These are phyloP conservation scores for Tigriopus japonicus DNA, from an alignment of 1,140 invertebrate species.

Conservation along the genomic window DNA sequence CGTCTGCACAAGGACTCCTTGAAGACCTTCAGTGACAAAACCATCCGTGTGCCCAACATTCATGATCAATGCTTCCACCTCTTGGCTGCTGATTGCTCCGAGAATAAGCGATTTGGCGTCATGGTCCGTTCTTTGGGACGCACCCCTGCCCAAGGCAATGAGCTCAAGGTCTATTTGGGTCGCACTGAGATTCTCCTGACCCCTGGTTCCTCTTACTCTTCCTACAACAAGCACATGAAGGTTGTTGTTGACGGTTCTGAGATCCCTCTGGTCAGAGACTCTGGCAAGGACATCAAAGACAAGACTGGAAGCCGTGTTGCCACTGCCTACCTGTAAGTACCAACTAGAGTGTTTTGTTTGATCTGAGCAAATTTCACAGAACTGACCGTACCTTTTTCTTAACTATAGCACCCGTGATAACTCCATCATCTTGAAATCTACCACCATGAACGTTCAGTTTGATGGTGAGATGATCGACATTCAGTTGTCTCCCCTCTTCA, in stretches of 20 bases:
- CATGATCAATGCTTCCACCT: constrained; percentile 13
- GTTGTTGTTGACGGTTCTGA: not conserved
- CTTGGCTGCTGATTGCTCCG: constrained; percentile 9
- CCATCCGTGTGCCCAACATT: not conserved
- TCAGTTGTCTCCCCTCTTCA: not conserved
- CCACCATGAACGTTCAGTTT: not conserved
- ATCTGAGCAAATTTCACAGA: not conserved
- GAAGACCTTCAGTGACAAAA: not conserved
- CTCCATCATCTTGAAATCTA: not conserved
- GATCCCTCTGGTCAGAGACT: not conserved
- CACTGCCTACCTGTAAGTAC: too few species aligned
- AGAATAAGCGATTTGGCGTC: not conserved
- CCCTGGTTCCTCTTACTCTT: not conserved
- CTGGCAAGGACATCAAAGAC: too few species aligned
- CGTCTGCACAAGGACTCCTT: not conserved
- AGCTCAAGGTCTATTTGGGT: not conserved
- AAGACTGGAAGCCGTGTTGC: too few species aligned
- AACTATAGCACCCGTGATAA: not conserved
- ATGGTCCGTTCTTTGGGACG: not conserved
- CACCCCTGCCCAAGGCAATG: not conserved
- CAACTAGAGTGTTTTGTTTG: not conserved
- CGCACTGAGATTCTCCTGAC: constrained; percentile 9
- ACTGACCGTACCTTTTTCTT: not conserved
- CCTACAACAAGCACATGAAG: not conserved
- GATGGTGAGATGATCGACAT: constrained; percentile 2